Conservation (phyloP, 2,113 vertebrate species). For the Haemorhous mexicanus region DNA sequence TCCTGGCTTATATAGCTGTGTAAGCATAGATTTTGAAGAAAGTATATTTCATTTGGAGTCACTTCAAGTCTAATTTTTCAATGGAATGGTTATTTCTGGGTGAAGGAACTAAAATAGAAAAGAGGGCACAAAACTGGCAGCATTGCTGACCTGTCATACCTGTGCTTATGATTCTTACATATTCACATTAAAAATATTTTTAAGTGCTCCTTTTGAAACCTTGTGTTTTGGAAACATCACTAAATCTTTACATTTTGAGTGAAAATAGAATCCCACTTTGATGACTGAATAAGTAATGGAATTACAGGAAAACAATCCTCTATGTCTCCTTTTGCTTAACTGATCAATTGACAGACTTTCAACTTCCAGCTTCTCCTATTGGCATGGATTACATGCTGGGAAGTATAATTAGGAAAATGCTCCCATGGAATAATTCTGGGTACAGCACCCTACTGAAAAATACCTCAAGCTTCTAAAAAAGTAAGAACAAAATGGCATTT, state of each 20-base stretch:
- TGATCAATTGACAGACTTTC: background rate
- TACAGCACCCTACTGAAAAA: background rate
- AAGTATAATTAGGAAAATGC: background rate
- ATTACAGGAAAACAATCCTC: background rate
- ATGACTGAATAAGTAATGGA: background rate
- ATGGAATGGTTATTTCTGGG: background rate
- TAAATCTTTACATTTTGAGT: background rate
- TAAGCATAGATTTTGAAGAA: background rate
- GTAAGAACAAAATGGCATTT: background rate
- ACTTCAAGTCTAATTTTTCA: background rate
- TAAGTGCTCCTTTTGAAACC: background rate
- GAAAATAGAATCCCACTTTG: background rate
- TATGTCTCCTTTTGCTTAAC: background rate
- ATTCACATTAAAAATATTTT: background rate
- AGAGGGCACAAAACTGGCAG: background rate
- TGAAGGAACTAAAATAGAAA: background rate
- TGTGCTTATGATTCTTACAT: background rate
- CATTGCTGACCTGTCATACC: background rate
- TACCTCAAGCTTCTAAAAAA: background rate
- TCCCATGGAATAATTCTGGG: background rate
- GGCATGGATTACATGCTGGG: background rate
- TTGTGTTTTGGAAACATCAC: background rate
- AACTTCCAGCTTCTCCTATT: background rate
- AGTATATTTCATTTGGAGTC: background rate
- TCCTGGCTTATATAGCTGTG: background rate